Evolutionary conservation across 1,140 invertebrate species (phyloP).

Genomic region (Nymphalis io): DNA sequence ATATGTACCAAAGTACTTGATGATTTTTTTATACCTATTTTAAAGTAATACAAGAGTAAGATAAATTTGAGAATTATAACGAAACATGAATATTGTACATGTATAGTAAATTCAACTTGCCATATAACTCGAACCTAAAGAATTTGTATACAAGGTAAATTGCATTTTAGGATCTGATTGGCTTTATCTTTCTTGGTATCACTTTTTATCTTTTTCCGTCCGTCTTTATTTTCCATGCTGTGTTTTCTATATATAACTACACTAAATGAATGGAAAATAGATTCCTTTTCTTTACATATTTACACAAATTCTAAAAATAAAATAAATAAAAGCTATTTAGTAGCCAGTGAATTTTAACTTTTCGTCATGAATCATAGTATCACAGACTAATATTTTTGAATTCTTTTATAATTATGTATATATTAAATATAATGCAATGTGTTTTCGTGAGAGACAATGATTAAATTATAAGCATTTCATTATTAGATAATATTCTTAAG

Average conservation of each 20-base stretch:
- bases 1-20: no score
- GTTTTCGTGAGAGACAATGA: neutral
- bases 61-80: no score
- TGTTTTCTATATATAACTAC: neutral
- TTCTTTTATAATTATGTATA: neutral
- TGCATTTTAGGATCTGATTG: no score
- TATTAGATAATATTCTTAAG: neutral
- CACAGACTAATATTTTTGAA: conserved; percentile 17
- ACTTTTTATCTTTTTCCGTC: no score
- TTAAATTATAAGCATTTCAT: neutral
- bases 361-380: conserved; percentile 9
- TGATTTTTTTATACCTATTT: no score
- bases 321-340: neutral
- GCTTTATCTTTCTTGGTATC: no score
- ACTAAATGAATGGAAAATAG: neutral
- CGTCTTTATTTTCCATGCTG: no score
- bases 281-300: neutral
- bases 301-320: neutral
- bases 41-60: no score
- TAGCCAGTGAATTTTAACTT: neutral
- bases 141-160: no score
- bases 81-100: no score
- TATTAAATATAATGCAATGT: neutral
- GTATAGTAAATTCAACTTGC: no score
- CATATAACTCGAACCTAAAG: no score